These are phyloP conservation scores for Polyploca ridens DNA, from an alignment of 2,888 invertebrate genomes.

Conservation along the genomic window DNA sequence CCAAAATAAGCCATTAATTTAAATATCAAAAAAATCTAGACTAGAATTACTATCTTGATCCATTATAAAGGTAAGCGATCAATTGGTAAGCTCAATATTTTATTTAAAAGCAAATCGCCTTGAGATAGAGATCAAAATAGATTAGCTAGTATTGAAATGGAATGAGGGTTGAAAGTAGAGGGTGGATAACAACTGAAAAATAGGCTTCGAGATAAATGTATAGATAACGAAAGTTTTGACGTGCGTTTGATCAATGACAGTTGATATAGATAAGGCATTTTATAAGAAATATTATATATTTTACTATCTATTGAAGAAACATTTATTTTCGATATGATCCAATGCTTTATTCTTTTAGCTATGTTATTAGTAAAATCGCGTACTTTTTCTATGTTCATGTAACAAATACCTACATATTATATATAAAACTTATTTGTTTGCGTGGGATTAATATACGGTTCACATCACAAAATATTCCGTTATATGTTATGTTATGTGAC, in stretches of 20 bases:
- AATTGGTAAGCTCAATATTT: not conserved
- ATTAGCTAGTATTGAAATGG: conserved; percentile 5
- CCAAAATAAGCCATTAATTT: no score
- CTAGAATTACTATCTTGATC: not conserved
- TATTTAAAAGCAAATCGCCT: not conserved
- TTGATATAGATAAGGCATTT: not conserved
- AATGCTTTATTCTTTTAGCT: no score
- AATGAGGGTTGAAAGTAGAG: conserved; percentile 7
- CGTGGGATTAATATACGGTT: not conserved
- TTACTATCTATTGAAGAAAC: not conserved
- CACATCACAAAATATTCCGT: not conserved
- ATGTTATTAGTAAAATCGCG: no score
- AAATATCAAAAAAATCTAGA: no score
- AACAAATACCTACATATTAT: not conserved
- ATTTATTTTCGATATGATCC: no score
- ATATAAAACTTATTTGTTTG: not conserved
- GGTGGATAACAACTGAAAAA: not conserved
- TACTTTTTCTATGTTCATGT: no score
- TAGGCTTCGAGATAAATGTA: conserved; percentile 6
- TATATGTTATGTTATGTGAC: not conserved
- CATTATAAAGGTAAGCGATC: conserved; percentile 5
- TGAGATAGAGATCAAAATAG: conserved; percentile 11
- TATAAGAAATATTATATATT: not conserved
- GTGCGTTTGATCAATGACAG: conserved; percentile 6
- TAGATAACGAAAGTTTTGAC: conserved; percentile 7